These are phyloP conservation scores for Clamator glandarius DNA, from an alignment of 2,797 vertebrate genomes.

Conservation along the genomic window DNA sequence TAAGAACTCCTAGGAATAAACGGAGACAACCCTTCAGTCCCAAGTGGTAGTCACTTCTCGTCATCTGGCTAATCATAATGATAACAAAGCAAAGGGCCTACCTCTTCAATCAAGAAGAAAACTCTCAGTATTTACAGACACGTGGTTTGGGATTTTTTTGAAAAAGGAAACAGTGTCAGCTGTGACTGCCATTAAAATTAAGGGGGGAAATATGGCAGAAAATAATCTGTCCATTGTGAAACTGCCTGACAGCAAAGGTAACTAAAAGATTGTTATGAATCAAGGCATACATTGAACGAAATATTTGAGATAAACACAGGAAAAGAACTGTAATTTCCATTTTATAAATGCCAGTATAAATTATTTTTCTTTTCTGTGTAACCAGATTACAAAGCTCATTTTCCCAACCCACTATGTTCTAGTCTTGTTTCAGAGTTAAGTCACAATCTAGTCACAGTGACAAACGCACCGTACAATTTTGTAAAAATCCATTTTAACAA, in stretches of 20 bases:
- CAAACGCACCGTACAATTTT: not conserved
- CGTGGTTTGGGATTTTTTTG: not conserved
- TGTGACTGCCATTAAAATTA: not conserved
- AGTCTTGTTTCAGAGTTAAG: constrained; percentile 19
- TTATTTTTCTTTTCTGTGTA: not conserved
- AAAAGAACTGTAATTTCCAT: not conserved
- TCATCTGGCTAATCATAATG: not conserved
- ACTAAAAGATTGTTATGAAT: not conserved
- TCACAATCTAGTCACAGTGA: not conserved
- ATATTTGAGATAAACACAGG: not conserved
- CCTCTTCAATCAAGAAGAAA: not conserved
- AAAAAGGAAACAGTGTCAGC: not conserved
- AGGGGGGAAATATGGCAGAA: not conserved
- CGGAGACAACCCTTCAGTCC: rapidly evolving
- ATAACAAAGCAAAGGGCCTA: not conserved
- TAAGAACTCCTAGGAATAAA: not conserved
- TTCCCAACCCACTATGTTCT: not conserved
- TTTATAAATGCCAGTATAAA: not conserved
- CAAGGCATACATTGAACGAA: not conserved
- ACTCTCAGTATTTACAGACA: not conserved
- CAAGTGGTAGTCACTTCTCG: not conserved
- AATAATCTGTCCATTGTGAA: not conserved
- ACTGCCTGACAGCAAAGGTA: not conserved
- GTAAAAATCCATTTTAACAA: not conserved
- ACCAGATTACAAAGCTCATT: not conserved